Evolutionary conservation across 2,888 invertebrate species (phyloP).

Genomic region (Pristionchus entomophagus): DNA sequence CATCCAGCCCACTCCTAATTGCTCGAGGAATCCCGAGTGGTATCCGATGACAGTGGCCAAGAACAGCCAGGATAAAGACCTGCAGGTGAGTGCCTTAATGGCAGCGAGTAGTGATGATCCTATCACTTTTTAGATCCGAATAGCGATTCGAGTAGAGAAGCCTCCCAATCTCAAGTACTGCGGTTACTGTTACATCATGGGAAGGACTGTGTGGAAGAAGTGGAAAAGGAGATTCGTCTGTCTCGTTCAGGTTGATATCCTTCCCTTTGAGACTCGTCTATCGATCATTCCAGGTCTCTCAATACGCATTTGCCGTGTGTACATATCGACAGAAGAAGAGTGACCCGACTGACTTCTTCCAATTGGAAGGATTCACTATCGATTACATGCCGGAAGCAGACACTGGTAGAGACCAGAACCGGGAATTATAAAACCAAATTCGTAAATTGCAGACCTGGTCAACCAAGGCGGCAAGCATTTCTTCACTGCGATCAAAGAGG

Average conservation of each 20-base stretch:
- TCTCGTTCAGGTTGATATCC: constrained; percentile 87
- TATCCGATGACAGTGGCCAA: constrained; percentile 96
- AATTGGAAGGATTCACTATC: constrained; percentile 98
- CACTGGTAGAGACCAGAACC: constrained; percentile 83
- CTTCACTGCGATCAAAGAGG: constrained; percentile 95
- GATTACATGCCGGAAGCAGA: constrained; percentile 95
- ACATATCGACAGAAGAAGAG: constrained; percentile 99
- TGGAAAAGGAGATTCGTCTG: constrained; percentile 99
- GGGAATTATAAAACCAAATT: neutral
- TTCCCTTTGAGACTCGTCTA: neutral
- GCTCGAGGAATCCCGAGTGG: constrained; percentile 85
- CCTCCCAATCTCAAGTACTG: constrained; percentile 99
- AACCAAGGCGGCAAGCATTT: constrained; percentile 93
- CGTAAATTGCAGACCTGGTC: constrained; percentile 80
- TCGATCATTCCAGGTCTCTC: constrained; percentile 82
- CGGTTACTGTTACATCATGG: constrained; percentile 82
- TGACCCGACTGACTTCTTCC: constrained; percentile 99
- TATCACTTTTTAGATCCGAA: constrained; percentile 82
- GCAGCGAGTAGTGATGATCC: neutral
- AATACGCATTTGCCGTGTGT: constrained; percentile 99
- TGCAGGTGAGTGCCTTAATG: constrained; percentile 86
- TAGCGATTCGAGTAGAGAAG: constrained; percentile 97
- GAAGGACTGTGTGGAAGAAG: constrained; percentile 98
- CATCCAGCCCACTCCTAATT: constrained; percentile 81
- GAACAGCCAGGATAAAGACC: constrained; percentile 93